phyloP scores from a whole-genome alignment of 2,888 invertebrate genomes.

The Chrysomela aeneicollis region DNA sequence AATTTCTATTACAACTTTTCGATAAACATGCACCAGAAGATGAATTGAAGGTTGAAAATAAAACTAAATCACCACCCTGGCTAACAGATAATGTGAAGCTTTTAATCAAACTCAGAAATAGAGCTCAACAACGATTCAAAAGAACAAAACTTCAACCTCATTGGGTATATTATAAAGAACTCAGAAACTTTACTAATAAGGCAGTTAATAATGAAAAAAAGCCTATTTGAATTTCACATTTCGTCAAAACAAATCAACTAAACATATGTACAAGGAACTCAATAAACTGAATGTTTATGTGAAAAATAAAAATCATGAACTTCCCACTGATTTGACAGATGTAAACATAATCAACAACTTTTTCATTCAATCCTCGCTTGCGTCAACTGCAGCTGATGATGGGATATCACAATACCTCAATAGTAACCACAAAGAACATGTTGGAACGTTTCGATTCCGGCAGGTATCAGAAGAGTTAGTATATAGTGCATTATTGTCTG shows the following conservation, averaged over 20 bases:
- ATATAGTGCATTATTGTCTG: too few relatives aligned
- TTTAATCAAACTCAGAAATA: conserved; percentile 10
- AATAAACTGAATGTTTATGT: background rate
- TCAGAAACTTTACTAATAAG: conserved; percentile 9
- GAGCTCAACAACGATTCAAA: conserved; percentile 11
- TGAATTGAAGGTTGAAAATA: background rate
- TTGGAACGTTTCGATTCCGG: too few relatives aligned
- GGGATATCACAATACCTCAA: too few relatives aligned
- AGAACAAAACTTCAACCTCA: conserved; percentile 15
- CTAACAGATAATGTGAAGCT: conserved; percentile 1
- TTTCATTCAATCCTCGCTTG: too few relatives aligned
- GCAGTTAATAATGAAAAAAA: background rate
- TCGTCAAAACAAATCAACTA: background rate
- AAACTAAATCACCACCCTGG: conserved; percentile 12
- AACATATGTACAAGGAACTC: background rate
- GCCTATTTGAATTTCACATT: background rate
- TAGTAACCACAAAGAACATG: too few relatives aligned
- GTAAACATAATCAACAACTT: too few relatives aligned
- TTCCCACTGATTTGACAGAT: too few relatives aligned
- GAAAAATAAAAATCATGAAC: background rate
- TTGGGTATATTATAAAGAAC: conserved; percentile 16
- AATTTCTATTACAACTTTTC: background rate
- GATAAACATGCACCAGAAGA: background rate
- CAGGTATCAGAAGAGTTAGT: too few relatives aligned
- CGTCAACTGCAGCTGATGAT: too few relatives aligned